Evolutionary conservation across 2,888 invertebrate genomes (phyloP).

Genomic region (Bhutanitis thaidina): DNA sequence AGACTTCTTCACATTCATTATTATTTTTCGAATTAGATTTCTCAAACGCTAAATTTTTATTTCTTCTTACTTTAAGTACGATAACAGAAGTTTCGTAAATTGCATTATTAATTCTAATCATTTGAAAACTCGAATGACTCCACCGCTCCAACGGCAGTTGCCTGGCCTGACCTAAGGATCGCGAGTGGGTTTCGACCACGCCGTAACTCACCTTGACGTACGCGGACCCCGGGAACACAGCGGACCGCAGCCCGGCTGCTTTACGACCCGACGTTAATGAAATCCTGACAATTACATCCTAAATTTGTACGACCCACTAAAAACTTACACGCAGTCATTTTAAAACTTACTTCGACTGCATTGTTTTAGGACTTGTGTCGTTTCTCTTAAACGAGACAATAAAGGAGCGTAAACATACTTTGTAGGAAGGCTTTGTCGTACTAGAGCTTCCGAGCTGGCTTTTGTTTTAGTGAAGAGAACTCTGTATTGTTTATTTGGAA

Average conservation of each 20-base stretch:
- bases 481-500: slow-evolving; percentile 2
- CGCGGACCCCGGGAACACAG: slow-evolving; percentile 1
- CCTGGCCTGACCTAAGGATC: not conserved
- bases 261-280: slow-evolving; percentile 9
- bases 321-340: not conserved
- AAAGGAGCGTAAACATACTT: slow-evolving; percentile 6
- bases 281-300: slow-evolving; percentile 18
- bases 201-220: slow-evolving; percentile 17
- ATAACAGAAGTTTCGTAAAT: too few relatives aligned
- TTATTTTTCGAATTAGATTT: too few relatives aligned
- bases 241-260: slow-evolving; percentile 4
- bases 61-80: too few relatives aligned
- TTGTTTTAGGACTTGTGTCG: not conserved
- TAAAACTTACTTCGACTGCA: not conserved
- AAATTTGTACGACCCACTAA: not conserved
- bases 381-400: not conserved
- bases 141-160: too few relatives aligned
- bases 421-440: slow-evolving; percentile 8
- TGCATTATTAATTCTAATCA: too few relatives aligned
- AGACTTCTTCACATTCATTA: too few relatives aligned
- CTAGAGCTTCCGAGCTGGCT: not conserved
- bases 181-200: not conserved
- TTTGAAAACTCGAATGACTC: too few relatives aligned
- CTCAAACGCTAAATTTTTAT: too few relatives aligned
- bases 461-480: not conserved